These are phyloP conservation scores for Forbesichthys papilliferus DNA, from an alignment of 2,113 vertebrate species.

Conservation along the genomic window DNA sequence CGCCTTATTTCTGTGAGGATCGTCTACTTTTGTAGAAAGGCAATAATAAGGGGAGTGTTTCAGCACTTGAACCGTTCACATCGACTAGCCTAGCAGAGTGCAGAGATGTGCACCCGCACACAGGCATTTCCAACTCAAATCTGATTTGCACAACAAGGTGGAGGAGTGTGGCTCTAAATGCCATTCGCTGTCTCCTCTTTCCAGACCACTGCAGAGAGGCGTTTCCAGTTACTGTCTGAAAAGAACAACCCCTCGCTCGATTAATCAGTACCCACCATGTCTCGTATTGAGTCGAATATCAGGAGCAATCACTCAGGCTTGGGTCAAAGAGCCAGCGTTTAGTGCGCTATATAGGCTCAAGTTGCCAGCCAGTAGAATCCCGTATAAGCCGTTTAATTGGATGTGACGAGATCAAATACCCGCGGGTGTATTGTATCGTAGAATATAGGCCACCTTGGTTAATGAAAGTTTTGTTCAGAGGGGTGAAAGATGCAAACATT, in stretches of 20 bases:
- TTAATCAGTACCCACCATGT: conserved; percentile 45
- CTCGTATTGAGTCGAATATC: conserved; percentile 43
- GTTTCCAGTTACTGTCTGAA: conserved; percentile 60
- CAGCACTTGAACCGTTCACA: conserved; percentile 41
- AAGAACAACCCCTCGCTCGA: conserved; percentile 53
- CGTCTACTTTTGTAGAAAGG: not conserved
- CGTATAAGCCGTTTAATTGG: conserved; percentile 64
- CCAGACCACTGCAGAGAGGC: conserved; percentile 21
- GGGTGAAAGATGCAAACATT: conserved; percentile 46
- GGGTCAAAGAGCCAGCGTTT: conserved; percentile 44
- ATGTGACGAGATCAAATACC: conserved; percentile 61
- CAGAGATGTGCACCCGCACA: not conserved
- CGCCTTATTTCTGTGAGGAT: not conserved
- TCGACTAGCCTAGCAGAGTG: not conserved
- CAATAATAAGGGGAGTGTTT: not conserved
- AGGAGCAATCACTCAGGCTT: conserved; percentile 30
- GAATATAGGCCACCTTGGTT: conserved; percentile 53
- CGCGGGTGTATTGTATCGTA: conserved; percentile 41
- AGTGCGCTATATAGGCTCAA: conserved; percentile 46
- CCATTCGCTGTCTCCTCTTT: conserved; percentile 53
- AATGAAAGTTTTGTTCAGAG: conserved; percentile 44
- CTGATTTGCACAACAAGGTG: conserved; percentile 58
- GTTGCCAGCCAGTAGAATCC: conserved; percentile 60
- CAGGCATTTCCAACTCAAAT: conserved; percentile 29
- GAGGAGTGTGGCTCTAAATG: conserved; percentile 53